Evolutionary conservation across 2,113 vertebrate genomes (phyloP).

Genomic region (Myrmecophaga tridactyla): DNA sequence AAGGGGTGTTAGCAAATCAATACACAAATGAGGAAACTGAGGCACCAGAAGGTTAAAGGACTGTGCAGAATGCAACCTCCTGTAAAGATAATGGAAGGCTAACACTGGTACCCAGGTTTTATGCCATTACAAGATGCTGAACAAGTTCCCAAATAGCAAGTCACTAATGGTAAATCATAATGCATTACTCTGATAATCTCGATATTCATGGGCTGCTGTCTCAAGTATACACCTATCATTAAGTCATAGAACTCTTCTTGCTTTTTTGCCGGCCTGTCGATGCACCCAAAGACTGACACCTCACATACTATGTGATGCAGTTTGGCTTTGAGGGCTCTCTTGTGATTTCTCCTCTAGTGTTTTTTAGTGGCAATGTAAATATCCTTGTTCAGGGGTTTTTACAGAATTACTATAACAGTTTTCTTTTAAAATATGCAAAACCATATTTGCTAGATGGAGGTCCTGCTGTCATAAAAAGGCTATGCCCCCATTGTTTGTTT

Average conservation of each 20-base stretch:
- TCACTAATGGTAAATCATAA: neutral
- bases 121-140: neutral
- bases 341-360: neutral
- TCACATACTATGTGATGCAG: neutral
- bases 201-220: neutral
- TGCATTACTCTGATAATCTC: neutral
- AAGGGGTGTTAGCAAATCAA: neutral
- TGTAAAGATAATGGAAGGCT: neutral
- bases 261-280: neutral
- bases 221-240: neutral
- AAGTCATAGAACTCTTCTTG: neutral
- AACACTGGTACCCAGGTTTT: neutral
- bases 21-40: neutral
- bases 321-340: neutral
- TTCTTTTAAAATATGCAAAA: constrained; percentile 30
- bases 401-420: neutral
- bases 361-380: neutral
- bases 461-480: constrained; percentile 60
- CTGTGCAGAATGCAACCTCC: neutral
- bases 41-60: neutral
- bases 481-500: constrained; percentile 63
- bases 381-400: neutral
- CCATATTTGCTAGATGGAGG: constrained; percentile 58
- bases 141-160: neutral
- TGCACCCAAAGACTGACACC: neutral